Conservation (phyloP, 2,797 vertebrate species). For the Pseudomugil tenellus region DNA sequence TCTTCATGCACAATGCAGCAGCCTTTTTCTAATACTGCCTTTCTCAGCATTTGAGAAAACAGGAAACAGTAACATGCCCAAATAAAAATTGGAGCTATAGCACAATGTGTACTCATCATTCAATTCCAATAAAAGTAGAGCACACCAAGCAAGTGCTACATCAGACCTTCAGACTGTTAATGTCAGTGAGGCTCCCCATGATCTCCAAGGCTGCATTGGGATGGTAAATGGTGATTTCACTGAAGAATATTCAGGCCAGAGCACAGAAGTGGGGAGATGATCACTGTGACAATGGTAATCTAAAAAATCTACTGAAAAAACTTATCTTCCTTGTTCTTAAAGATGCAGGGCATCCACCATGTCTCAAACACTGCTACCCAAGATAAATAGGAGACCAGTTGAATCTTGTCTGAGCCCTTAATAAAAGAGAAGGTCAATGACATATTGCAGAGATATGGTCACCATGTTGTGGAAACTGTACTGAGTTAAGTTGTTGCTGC, state of each 20-base stretch:
- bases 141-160: constrained; percentile 7
- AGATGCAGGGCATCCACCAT: constrained; percentile 52
- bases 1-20: constrained; percentile 20
- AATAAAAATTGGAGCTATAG: constrained; percentile 2
- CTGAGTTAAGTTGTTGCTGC: constrained; percentile 29
- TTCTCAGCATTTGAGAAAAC: constrained; percentile 4
- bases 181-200: neutral
- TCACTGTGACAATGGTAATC: neutral
- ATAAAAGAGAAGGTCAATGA: constrained; percentile 39
- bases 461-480: constrained; percentile 18
- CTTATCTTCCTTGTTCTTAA: constrained; percentile 43
- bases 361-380: constrained; percentile 43
- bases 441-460: constrained; percentile 29
- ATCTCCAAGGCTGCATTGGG: neutral
- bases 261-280: constrained; percentile 6
- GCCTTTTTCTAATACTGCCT: neutral
- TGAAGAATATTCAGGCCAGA: neutral
- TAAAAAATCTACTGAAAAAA: constrained; percentile 39
- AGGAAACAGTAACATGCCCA: constrained; percentile 19
- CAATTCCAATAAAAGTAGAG: constrained; percentile 41
- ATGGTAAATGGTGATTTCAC: too few relatives aligned
- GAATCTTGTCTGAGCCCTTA: constrained; percentile 39
- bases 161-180: constrained; percentile 11
- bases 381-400: constrained; percentile 42
- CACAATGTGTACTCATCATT: constrained; percentile 38